phyloP scores from a whole-genome alignment of 2,888 invertebrate species.

The Aphrophora alni region DNA sequence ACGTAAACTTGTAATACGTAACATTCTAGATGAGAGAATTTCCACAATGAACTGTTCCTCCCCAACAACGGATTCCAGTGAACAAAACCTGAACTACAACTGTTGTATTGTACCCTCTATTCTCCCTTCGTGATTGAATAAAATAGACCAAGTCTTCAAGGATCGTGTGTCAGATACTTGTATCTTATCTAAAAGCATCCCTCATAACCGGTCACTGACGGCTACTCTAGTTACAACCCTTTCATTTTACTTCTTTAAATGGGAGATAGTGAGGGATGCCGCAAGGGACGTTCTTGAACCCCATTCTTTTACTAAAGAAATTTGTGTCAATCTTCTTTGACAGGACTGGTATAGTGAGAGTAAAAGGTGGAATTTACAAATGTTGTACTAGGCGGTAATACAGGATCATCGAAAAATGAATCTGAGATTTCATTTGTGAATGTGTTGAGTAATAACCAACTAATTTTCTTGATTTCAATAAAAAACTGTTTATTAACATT shows the following conservation, averaged over 20 bases:
- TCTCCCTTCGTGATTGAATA: background rate
- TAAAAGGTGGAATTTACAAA: background rate
- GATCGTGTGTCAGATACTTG: constrained; percentile 2
- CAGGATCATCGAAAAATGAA: too few relatives aligned
- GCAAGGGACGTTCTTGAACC: background rate
- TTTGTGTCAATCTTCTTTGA: background rate
- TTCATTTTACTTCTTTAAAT: background rate
- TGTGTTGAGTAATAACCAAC: too few relatives aligned
- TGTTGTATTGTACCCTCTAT: background rate
- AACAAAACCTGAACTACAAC: constrained; percentile 3
- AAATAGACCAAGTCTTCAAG: background rate
- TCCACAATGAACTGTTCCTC: background rate
- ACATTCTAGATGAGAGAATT: background rate
- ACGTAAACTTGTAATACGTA: too few relatives aligned
- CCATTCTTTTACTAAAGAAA: background rate
- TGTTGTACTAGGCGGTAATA: too few relatives aligned
- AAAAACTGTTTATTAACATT: too few relatives aligned
- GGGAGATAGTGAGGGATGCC: background rate
- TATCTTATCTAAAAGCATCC: background rate
- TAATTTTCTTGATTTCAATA: too few relatives aligned
- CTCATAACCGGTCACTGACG: background rate
- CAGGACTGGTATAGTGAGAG: background rate
- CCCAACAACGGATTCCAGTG: background rate
- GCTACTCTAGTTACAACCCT: constrained; percentile 6
- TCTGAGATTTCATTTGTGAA: too few relatives aligned